Base-by-base conservation (phyloP, 2,888 invertebrate species). In the Drosophila mercatorum region DNA sequence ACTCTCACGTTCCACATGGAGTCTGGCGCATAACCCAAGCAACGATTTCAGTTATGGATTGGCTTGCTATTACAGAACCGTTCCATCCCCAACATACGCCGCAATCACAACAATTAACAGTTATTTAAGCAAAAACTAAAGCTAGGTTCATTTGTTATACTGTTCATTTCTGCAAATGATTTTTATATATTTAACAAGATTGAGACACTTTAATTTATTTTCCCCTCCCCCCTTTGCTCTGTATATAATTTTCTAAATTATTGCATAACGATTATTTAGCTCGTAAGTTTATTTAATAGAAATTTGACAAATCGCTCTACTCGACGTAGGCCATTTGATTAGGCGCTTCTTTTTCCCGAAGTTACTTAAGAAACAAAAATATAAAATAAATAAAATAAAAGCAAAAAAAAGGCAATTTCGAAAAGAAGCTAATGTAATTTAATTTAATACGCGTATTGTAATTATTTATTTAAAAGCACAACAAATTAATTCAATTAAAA, bases 361-460 rank as follows among this genome's bases (percentile, higher is more conserved):
- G 71, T 63, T 81, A 77, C 69, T 78, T 62, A 78, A 66, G 65
- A 71, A 70, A 70, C 57, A 55, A 26, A 8, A 14, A 46, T 22
- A 0, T 6, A 26, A 46, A 26, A 22, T 28, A 28, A 28, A 28
- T 4, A 28, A 28, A 28, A 34, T 7, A 44, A 60, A 60, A 65
- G 36, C 22, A 22, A 22, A 22, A 22, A 22, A 22, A 38, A 17
- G 38, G 17, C 34, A 51, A 51, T 38, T 38, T 43, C 57, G 58
- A 69, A 83, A 78, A 88, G 86, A 88, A 89, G 88, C 88, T 90
- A 88, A 83, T 87, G 90, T 86, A 86, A 88, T 88, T 85, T 82
- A 82, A 86, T 73, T 69, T 79, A 85, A 87, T 73, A 76, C 74
- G 77, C 66, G 64, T 86, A 86, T 76, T 86, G 83, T 86, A 86